phyloP scores from a whole-genome alignment of 1,140 invertebrate species.

The Homarus americanus region DNA sequence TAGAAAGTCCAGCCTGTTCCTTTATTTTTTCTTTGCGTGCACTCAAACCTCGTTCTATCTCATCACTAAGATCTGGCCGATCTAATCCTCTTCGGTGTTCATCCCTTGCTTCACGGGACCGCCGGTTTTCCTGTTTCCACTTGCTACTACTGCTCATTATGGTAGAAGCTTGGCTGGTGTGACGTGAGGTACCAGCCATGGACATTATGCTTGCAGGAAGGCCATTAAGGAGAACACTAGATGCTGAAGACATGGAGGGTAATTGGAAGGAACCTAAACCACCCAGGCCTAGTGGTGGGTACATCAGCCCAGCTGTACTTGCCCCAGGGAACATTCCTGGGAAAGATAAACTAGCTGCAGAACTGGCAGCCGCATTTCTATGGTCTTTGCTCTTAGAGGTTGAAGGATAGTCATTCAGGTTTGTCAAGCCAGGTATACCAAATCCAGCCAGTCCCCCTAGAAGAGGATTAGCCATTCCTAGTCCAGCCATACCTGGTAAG shows the following conservation, averaged over 20 bases:
- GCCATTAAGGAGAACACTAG: constrained; percentile 67
- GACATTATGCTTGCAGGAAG: constrained; percentile 63
- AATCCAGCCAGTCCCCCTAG: constrained; percentile 72
- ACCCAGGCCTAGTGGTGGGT: constrained; percentile 72
- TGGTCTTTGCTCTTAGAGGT: constrained; percentile 70
- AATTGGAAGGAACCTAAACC: constrained; percentile 67
- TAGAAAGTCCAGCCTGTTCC: constrained; percentile 71
- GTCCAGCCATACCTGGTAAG: constrained; percentile 71
- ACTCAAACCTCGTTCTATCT: constrained; percentile 31
- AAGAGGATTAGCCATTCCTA: constrained; percentile 72
- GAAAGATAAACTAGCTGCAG: constrained; percentile 53
- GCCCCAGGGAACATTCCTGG: constrained; percentile 71
- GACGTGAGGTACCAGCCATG: constrained; percentile 58
- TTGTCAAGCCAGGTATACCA: constrained; percentile 55
- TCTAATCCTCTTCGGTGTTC: constrained; percentile 26
- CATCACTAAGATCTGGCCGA: constrained; percentile 13
- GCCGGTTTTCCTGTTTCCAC: constrained; percentile 52
- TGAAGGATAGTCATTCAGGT: constrained; percentile 54
- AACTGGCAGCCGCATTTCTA: constrained; percentile 59
- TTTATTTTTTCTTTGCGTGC: constrained; percentile 65
- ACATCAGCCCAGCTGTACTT: constrained; percentile 72
- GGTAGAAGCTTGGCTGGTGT: constrained; percentile 31
- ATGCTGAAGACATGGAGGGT: constrained; percentile 67
- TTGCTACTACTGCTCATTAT: constrained; percentile 38
- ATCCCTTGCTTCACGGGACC: not conserved